phyloP scores from a whole-genome alignment of 2,113 vertebrate genomes.

The Pogona vitticeps region DNA sequence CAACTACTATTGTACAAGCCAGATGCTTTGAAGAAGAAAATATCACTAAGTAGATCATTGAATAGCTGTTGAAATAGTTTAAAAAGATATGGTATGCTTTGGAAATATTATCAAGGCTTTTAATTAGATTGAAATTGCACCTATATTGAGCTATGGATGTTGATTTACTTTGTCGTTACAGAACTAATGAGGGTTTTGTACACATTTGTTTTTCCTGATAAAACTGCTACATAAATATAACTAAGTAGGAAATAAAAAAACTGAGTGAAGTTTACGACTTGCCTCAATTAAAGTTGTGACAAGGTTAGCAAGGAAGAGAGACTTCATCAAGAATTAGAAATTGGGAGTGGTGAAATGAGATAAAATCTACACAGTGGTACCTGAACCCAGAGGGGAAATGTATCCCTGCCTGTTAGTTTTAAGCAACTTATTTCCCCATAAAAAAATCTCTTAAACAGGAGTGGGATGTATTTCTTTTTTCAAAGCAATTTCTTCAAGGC shows the following conservation, averaged over 20 bases:
- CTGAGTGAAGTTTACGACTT: conserved; percentile 47
- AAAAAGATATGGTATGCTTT: neutral
- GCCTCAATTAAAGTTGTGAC: conserved; percentile 14
- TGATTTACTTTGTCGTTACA: conserved; percentile 34
- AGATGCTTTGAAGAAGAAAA: neutral
- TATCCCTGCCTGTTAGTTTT: conserved; percentile 52
- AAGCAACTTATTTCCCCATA: conserved; percentile 49
- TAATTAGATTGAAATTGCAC: conserved; percentile 11
- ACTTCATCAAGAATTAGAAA: conserved; percentile 54
- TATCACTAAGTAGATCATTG: neutral
- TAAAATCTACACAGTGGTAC: conserved; percentile 35
- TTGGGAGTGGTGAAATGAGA: conserved; percentile 16
- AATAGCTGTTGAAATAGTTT: neutral
- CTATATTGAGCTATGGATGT: neutral
- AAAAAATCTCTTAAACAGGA: conserved; percentile 27
- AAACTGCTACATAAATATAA: conserved; percentile 37
- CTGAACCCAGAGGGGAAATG: conserved; percentile 50
- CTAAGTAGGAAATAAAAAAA: conserved; percentile 43
- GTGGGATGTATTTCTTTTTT: conserved; percentile 57
- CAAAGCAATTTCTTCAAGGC: conserved; percentile 51
- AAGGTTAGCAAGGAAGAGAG: conserved; percentile 33
- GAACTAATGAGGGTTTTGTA: conserved; percentile 35
- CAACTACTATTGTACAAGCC: neutral
- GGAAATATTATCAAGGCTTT: conserved; percentile 18
- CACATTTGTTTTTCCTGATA: conserved; percentile 19